Evolutionary conservation across 2,888 invertebrate species (phyloP).

Genomic region (Crioceris asparagi): DNA sequence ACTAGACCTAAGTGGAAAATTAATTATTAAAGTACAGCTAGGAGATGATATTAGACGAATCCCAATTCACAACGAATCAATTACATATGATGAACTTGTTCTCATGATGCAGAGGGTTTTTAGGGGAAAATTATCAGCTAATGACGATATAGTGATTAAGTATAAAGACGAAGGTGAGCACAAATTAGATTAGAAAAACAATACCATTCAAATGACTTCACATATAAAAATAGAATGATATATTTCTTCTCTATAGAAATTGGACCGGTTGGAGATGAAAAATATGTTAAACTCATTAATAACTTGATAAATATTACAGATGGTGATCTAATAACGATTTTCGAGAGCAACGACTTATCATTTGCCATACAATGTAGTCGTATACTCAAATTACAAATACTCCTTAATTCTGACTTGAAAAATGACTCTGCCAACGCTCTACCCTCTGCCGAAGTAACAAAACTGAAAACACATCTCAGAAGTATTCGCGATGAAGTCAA

Average conservation of each 20-base stretch:
- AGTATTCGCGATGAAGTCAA: slow-evolving; percentile 49
- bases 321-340: slow-evolving; percentile 59
- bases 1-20: slow-evolving; percentile 42
- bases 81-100: slow-evolving; percentile 57
- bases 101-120: slow-evolving; percentile 65
- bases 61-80: slow-evolving; percentile 61
- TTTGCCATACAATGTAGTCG: slow-evolving; percentile 59
- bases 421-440: slow-evolving; percentile 21
- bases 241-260: not conserved
- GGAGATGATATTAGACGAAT: slow-evolving; percentile 58
- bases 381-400: slow-evolving; percentile 51
- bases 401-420: slow-evolving; percentile 37
- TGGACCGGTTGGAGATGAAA: too few relatives aligned
- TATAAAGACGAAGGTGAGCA: slow-evolving; percentile 55
- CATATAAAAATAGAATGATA: slow-evolving; percentile 2
- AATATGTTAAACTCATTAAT: not conserved
- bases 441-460: slow-evolving; percentile 36
- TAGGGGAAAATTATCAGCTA: slow-evolving; percentile 48
- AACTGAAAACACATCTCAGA: slow-evolving; percentile 38
- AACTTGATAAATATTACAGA: slow-evolving; percentile 37
- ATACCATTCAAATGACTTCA: not conserved
- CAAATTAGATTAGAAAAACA: too few relatives aligned
- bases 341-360: slow-evolving; percentile 57
- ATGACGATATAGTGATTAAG: slow-evolving; percentile 57
- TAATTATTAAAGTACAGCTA: slow-evolving; percentile 47